Evolutionary conservation across 2,113 vertebrate genomes (phyloP).

Genomic region (Climacteris rufus): DNA sequence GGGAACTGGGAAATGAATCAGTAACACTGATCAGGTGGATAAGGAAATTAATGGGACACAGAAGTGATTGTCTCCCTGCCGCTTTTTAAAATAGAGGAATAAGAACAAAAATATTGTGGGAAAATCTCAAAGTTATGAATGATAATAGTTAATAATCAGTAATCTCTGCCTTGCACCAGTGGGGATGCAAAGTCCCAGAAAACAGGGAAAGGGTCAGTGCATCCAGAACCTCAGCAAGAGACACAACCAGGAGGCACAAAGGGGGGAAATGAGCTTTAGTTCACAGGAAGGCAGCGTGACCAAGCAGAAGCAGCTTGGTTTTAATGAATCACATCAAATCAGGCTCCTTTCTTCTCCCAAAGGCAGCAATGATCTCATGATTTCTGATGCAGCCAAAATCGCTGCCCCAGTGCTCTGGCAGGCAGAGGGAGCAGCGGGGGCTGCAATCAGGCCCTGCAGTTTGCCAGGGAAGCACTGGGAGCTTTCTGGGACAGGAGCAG

Average conservation of each 20-base stretch:
- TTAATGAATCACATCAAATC: conserved; percentile 1
- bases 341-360: neutral
- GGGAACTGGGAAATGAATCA: neutral
- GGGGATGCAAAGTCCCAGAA: too few relatives aligned
- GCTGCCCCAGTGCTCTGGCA: neutral
- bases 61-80: fast-evolving
- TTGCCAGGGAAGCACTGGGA: neutral
- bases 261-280: neutral
- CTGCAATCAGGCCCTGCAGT: neutral
- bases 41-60: too few relatives aligned
- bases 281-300: neutral
- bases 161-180: neutral
- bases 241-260: neutral
- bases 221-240: neutral
- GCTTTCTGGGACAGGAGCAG: neutral
- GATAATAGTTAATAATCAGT: neutral
- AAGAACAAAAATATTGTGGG: neutral
- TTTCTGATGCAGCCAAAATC: neutral
- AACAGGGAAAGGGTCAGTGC: neutral
- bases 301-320: neutral
- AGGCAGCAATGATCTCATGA: neutral
- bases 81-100: fast-evolving
- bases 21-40: too few relatives aligned
- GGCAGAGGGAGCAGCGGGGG: neutral
- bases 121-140: neutral